phyloP scores from a whole-genome alignment of 2,888 invertebrate genomes.

The Hypomecis punctinalis region DNA sequence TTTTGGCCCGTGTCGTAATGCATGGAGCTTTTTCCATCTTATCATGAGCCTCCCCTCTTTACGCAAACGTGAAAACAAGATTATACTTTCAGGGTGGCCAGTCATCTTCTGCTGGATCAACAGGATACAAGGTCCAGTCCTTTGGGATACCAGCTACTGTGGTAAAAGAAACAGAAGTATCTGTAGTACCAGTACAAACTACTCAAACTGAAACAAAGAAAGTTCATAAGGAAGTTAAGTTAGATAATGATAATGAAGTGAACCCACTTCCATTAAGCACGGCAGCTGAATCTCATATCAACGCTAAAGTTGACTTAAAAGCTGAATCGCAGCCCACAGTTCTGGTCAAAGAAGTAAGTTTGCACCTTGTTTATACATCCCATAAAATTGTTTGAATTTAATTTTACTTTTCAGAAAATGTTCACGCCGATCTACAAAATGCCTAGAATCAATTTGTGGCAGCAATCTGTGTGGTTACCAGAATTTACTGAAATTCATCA shows the following conservation, averaged over 20 bases:
- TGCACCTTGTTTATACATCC: slow-evolving; percentile 19
- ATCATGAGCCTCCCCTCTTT: slow-evolving; percentile 18
- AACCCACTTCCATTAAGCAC: slow-evolving; percentile 48
- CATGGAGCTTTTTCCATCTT: slow-evolving; percentile 23
- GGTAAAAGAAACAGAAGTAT: slow-evolving; percentile 52
- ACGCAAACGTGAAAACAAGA: not conserved
- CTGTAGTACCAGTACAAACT: slow-evolving; percentile 47
- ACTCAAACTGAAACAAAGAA: slow-evolving; percentile 47
- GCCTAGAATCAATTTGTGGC: slow-evolving; percentile 48
- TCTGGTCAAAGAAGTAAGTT: slow-evolving; percentile 76
- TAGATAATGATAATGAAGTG: slow-evolving; percentile 64
- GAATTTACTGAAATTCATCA: slow-evolving; percentile 49
- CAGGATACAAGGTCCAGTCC: slow-evolving; percentile 63
- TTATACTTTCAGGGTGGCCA: slow-evolving; percentile 63
- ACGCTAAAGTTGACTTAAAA: slow-evolving; percentile 51
- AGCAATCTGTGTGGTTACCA: slow-evolving; percentile 46
- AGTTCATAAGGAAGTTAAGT: slow-evolving; percentile 58
- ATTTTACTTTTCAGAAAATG: slow-evolving; percentile 52
- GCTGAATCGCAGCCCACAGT: slow-evolving; percentile 47
- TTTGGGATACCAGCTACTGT: slow-evolving; percentile 51
- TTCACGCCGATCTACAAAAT: slow-evolving; percentile 57
- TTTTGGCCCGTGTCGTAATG: slow-evolving; percentile 3
- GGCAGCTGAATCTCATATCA: slow-evolving; percentile 48
- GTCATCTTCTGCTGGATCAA: slow-evolving; percentile 55
- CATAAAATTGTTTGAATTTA: slow-evolving; percentile 11